Evolutionary conservation across 2,113 vertebrate species (phyloP), one percentile per base, ranked within the genome.

Genomic region (Empidonax alnorum): DNA sequence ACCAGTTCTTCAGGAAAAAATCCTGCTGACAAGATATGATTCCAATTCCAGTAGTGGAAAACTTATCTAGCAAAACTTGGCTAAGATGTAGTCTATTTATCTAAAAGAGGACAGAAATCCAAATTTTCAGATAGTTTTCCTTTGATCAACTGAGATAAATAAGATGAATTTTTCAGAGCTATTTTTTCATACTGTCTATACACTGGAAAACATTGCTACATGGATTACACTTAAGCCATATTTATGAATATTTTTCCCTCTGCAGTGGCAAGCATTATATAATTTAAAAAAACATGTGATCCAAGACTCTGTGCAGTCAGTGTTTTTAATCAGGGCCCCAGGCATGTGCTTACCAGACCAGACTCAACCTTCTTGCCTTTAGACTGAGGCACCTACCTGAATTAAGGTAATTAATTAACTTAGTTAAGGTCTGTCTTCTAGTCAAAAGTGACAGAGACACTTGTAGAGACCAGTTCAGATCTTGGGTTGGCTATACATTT

Each of bases 1-100:
- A 82, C 89, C 50, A 89, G 39, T 39, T 82, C n/a, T 81, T 91
- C 50, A 58, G 33, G 71, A 87, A 72, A 44, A 89, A 94, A 91
- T 39, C 37, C n/a, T 73, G 20, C 66, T 89, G 74, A 87, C 59
- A 93, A 79, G 66, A 85, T 75, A 62, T 12, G 37, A 79, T 7
- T 94, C 47, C 61, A 89, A 62, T 84, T 94, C 41, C 91, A 84
- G 87, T 13, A 69, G 35, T 42, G 65, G 31, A 80, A 81, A 89
- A 71, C 16, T 84, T 44, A 68, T 61, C 41, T 61, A 72, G 44
- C 31, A 94, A 91, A 84, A 68, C 50, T 47, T 78, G 20, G 41
- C 79, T 67, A 62, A 71, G 47, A 78, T 74, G 55, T 35, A 63
- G 42, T 67, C 73, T 61, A 56, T 89, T 90, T 81, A 84, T 76